These are phyloP conservation scores for Zaprionus gabonicus DNA, from an alignment of 1,140 invertebrate species.

Conservation along the genomic window DNA sequence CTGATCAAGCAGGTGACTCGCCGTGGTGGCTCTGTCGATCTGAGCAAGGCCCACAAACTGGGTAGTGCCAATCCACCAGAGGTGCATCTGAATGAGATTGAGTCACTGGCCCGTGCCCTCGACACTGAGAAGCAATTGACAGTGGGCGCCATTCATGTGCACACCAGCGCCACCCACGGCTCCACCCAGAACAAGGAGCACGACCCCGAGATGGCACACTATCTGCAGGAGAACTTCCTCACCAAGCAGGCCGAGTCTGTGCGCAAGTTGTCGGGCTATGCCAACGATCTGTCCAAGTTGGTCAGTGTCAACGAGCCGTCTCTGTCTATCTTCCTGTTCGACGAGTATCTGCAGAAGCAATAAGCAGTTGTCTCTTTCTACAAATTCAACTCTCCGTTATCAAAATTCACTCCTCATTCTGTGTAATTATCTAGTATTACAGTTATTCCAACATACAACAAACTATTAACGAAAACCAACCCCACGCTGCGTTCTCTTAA, in stretches of 20 bases:
- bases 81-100: constrained; percentile 86
- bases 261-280: constrained; percentile 89
- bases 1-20: constrained; percentile 91
- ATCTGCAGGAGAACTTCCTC: constrained; percentile 90
- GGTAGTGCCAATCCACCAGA: constrained; percentile 51
- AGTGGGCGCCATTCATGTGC: constrained; percentile 88
- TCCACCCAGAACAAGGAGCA: constrained; percentile 85
- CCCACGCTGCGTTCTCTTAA: constrained; percentile 33
- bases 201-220: constrained; percentile 90
- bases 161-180: constrained; percentile 84
- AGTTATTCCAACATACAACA: constrained; percentile 23
- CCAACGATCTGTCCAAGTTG: constrained; percentile 89
- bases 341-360: constrained; percentile 90
- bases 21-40: constrained; percentile 86
- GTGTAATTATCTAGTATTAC: constrained; percentile 38
- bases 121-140: constrained; percentile 90
- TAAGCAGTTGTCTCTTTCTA: constrained; percentile 47
- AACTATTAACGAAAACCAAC: not conserved
- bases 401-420: constrained; percentile 34
- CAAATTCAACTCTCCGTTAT: constrained; percentile 40
- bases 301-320: constrained; percentile 87
- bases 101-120: constrained; percentile 89
- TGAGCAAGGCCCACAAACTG: constrained; percentile 52
- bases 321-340: constrained; percentile 89
- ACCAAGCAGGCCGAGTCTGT: constrained; percentile 88